Evolutionary conservation across 2,888 invertebrate genomes (phyloP), one percentile per base, ranked within the genome.

Genomic region (Reticulitermes lucifugus): DNA sequence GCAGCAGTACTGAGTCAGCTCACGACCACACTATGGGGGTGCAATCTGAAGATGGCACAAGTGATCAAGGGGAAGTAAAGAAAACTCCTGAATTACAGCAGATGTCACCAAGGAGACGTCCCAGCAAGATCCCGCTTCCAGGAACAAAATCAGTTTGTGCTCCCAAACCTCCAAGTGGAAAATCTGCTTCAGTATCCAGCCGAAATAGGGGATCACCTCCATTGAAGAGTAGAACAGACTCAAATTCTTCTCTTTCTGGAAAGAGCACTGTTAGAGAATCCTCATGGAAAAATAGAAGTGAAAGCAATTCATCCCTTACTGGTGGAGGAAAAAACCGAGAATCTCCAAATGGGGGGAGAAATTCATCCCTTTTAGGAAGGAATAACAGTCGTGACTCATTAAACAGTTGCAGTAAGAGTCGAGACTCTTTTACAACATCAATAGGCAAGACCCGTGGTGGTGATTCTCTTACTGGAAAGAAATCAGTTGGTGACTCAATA

Each of bases 41-140:
- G 89, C 86, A 87, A 70, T 87, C 80, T 87, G 86, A 88, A 21
- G 70, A 79, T n/a, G 25, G 55, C 51, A 55, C 83, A 84, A 71
- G 60, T 88, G 87, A 86, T 88, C 88, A 86, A 88, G 87, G 86
- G 89, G 88, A 88, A 14, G 83, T 83, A 55, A 87, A 86, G 71
- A 90, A 90, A 86, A 88, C 90, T 43, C 84, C 88, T 89, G 85
- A 71, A 91, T 90, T 85, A 91, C 91, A 84, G 89, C 88, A 91
- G 90, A 87, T 55, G 90, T 90, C 89, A 89, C 88, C 89, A 87
- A 87, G 87, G 89, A 86, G 88, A 90, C 90, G 92, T 87, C 95
- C 96, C 84, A 95, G 95, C 91, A 95, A 95, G 90, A 96, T 96
- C 88, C 96, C 96, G 85, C 91, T 95, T 89, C 93, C 93, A 79